A percentile compares a stretch with the other conserved stretches of the same genome.
phyloP scores from a whole-genome alignment of 53 echinoderm and acorn worm species.

The Glandiceps talaboti region DNA sequence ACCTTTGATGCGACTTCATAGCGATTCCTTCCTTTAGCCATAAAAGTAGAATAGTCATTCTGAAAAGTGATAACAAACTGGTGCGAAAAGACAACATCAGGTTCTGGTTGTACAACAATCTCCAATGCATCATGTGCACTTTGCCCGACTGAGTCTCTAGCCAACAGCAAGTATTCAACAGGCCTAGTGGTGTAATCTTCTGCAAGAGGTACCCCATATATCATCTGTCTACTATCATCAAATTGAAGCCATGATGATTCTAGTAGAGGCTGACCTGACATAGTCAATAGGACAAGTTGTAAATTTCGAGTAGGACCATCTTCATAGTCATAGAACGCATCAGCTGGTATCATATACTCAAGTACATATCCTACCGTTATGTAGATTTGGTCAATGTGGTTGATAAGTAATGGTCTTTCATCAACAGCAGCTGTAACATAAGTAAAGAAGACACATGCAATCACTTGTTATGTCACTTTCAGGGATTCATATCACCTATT shows the following conservation, averaged over 20 bases:
- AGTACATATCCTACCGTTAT: slow-evolving; percentile 29
- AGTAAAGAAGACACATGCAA: too few relatives aligned
- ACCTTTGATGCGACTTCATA: slow-evolving; percentile 15
- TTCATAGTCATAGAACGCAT: slow-evolving; percentile 46
- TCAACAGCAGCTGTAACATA: slow-evolving; percentile 7
- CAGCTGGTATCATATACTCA: slow-evolving; percentile 31
- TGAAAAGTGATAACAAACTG: slow-evolving; percentile 27
- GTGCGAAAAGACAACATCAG: slow-evolving; percentile 20
- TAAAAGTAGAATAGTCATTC: slow-evolving; percentile 26
- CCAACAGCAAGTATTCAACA: slow-evolving; percentile 30
- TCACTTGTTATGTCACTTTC: too few relatives aligned
- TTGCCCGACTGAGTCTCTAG: slow-evolving; percentile 35
- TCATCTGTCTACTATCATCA: slow-evolving; percentile 12
- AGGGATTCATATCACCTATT: too few relatives aligned
- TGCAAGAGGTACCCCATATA: slow-evolving; percentile 36
- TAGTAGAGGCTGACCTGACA: slow-evolving; percentile 16
- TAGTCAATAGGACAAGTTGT: slow-evolving; percentile 16
- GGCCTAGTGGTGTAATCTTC: neutral
- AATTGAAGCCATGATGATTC: slow-evolving; percentile 40
- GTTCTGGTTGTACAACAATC: slow-evolving; percentile 16
- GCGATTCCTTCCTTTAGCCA: slow-evolving; percentile 19
- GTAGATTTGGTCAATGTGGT: slow-evolving; percentile 36
- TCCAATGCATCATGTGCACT: slow-evolving; percentile 45
- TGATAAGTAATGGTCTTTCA: slow-evolving; percentile 22
- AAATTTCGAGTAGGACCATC: slow-evolving; percentile 53